Conservation (phyloP, 2,113 vertebrate genomes). For the Seriola dumerili region DNA sequence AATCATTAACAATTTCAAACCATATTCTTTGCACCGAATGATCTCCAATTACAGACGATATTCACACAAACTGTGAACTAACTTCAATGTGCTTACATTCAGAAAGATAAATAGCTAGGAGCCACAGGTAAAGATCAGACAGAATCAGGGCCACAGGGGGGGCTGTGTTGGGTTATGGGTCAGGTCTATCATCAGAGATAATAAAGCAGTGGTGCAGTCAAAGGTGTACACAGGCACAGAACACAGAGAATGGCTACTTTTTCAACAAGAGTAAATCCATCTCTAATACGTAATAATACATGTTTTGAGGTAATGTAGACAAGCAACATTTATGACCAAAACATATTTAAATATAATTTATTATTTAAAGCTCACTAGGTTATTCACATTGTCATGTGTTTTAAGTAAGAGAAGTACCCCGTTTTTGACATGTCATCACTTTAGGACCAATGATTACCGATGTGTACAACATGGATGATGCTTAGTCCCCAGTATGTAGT, state of each 20-base stretch:
- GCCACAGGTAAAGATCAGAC: slow-evolving; percentile 63
- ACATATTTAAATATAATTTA: slow-evolving; percentile 32
- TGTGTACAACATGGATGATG: slow-evolving; percentile 19
- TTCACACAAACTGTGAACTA: slow-evolving; percentile 70
- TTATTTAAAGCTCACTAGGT: slow-evolving; percentile 54
- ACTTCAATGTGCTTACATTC: slow-evolving; percentile 70
- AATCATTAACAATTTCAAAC: slow-evolving; percentile 74
- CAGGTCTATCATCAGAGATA: slow-evolving; percentile 36
- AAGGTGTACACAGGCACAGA: slow-evolving; percentile 72
- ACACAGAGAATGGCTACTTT: slow-evolving; percentile 71
- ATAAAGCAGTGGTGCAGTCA: slow-evolving; percentile 44
- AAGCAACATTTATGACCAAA: slow-evolving; percentile 60
- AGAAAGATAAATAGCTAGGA: slow-evolving; percentile 65
- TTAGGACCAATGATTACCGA: slow-evolving; percentile 40
- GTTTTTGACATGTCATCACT: slow-evolving; percentile 13
- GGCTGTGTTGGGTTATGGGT: slow-evolving; percentile 27
- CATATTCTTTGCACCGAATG: slow-evolving; percentile 54
- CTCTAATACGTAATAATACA: slow-evolving; percentile 68
- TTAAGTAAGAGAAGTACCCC: neutral
- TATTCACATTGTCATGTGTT: slow-evolving; percentile 49
- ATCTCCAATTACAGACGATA: slow-evolving; percentile 73
- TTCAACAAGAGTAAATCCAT: slow-evolving; percentile 66
- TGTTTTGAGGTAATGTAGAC: slow-evolving; percentile 71
- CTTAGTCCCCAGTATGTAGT: slow-evolving; percentile 15
- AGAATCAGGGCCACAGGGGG: slow-evolving; percentile 38